phyloP scores from a whole-genome alignment of 2,888 invertebrate genomes.

The Eristalis tenax region DNA sequence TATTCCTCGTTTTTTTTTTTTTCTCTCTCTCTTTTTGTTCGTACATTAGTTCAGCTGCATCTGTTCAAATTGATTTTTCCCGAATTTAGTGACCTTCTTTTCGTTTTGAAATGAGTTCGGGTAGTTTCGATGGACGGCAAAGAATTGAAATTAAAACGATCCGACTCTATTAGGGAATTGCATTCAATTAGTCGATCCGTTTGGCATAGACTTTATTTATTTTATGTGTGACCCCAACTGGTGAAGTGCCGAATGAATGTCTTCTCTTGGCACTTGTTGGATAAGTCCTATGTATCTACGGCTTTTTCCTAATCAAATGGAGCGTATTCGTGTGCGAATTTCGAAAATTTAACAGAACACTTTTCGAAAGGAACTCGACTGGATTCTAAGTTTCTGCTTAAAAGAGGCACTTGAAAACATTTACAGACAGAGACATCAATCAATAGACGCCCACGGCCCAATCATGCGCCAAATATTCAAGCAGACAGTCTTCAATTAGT shows the following conservation, averaged over 20 bases:
- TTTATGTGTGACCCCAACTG: not conserved
- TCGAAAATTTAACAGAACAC: too few species aligned
- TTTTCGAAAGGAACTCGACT: too few species aligned
- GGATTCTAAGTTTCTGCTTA: too few species aligned
- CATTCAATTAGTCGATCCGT: slow-evolving; percentile 19
- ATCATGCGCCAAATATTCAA: too few species aligned
- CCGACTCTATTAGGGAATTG: not conserved
- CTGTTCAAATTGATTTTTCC: slow-evolving; percentile 23
- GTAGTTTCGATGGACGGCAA: not conserved
- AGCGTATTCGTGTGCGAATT: not conserved
- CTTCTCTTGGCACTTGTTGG: not conserved
- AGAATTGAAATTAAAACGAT: slow-evolving; percentile 5
- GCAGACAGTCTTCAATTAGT: too few species aligned
- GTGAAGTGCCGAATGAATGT: not conserved
- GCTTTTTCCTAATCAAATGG: not conserved
- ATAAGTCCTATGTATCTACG: not conserved
- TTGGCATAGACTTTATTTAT: not conserved
- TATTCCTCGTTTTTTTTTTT: not conserved
- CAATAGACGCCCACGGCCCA: too few species aligned
- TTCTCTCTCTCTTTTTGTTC: not conserved
- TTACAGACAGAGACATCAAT: too few species aligned
- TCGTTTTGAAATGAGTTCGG: not conserved
- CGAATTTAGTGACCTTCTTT: slow-evolving; percentile 30
- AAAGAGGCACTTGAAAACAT: too few species aligned
- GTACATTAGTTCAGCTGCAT: slow-evolving; percentile 13